Conservation (phyloP, 2,888 invertebrate genomes). For the Diplazon laetatorius region DNA sequence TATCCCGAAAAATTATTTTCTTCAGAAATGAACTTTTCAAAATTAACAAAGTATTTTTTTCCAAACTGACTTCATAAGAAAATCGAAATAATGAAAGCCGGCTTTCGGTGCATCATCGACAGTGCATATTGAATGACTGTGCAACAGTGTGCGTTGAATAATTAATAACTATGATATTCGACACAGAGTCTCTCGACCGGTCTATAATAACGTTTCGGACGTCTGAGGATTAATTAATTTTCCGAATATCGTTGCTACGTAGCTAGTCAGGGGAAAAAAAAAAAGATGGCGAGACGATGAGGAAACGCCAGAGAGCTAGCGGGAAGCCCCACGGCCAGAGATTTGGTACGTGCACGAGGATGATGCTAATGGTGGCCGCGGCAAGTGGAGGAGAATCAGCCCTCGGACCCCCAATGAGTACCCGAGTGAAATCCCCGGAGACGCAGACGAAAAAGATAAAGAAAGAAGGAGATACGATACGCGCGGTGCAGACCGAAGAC, state of each 20-base stretch:
- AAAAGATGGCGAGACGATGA: not conserved
- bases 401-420: not conserved
- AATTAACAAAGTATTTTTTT: not conserved
- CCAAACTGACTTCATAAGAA: not conserved
- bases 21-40: no score
- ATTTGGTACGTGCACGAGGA: slow-evolving; percentile 13
- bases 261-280: not conserved
- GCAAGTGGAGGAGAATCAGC: slow-evolving; percentile 11
- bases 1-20: no score
- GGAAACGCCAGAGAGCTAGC: not conserved
- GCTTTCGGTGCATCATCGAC: not conserved
- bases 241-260: slow-evolving; percentile 52
- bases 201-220: slow-evolving; percentile 47
- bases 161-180: slow-evolving; percentile 34
- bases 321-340: slow-evolving; percentile 12
- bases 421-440: not conserved
- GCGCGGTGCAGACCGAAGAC: not conserved
- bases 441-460: slow-evolving; percentile 13
- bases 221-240: slow-evolving; percentile 65
- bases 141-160: slow-evolving; percentile 1
- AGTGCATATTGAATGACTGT: not conserved
- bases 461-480: not conserved
- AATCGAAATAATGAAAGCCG: not conserved
- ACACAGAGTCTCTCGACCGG: not conserved
- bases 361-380: slow-evolving; percentile 28